phyloP scores from a whole-genome alignment of 64 coral and sea anemone species.

The Stichodactyla helianthus region DNA sequence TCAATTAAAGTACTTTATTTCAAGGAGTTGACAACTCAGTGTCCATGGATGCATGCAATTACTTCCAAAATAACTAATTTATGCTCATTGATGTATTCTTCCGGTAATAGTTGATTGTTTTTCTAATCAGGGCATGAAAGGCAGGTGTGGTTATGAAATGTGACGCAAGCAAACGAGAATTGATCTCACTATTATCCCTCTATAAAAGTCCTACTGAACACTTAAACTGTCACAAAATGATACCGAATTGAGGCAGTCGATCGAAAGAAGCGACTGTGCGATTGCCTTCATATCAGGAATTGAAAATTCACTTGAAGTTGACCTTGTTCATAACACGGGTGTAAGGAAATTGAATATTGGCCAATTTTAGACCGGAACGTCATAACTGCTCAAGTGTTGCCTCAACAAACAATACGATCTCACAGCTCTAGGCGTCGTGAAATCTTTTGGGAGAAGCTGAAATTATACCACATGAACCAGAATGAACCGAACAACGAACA shows the following conservation, averaged over 20 bases:
- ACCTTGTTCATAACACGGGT: neutral
- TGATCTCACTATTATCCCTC: neutral
- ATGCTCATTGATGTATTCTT: neutral
- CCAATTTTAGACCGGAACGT: neutral
- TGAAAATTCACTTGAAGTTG: too few relatives aligned
- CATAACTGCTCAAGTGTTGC: neutral
- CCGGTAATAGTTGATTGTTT: neutral
- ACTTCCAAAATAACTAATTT: neutral
- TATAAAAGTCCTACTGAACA: neutral
- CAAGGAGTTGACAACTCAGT: neutral
- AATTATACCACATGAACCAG: neutral
- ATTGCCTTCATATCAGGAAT: too few relatives aligned
- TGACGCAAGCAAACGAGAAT: neutral
- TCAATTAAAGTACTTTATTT: neutral
- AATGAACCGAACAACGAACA: neutral
- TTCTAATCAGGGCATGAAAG: neutral
- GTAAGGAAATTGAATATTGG: neutral
- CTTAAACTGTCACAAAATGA: too few relatives aligned
- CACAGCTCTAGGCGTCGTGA: neutral
- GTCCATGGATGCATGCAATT: neutral
- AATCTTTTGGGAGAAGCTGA: too few relatives aligned
- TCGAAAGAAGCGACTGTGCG: too few relatives aligned
- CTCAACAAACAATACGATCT: neutral
- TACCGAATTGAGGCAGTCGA: too few relatives aligned
- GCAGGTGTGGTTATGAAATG: neutral